Evolutionary conservation across 2,888 invertebrate genomes (phyloP), one percentile per base, ranked within the genome.

Genomic region (Lasioglossum villosulum): DNA sequence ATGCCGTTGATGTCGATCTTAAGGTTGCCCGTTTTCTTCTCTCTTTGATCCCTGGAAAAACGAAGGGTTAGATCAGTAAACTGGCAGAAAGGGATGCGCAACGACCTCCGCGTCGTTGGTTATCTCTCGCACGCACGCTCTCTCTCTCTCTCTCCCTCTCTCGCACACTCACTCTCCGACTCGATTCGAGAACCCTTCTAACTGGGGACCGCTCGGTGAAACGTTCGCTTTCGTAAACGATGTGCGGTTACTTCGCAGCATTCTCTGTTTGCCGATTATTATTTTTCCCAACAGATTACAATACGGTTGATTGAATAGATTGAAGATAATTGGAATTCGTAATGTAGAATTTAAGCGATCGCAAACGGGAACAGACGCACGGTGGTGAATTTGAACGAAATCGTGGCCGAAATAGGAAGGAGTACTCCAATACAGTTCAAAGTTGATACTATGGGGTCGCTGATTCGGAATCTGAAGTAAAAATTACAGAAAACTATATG

Each of bases 11-110:
- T 96, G 96, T 96, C 97, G 95, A 97, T 97, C 96, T 96, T 97
- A 97, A 97, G 97, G 97, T 96, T 97, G 97, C 97, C 97, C 97
- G 97, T 96, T 97, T 97, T 97, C 97, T 97, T 97, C 97, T 97
- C 97, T 97, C 97, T 97, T 97, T 97, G 97, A 96, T 97, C 97
- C 97, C 97, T 97, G 96, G 45, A 94, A 95, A 82, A 90, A 81
- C 85, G 90, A 93, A 81, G 56, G 75, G 42, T 34, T 30, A 74
- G 74, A 84, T 90, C 84, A 87, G 42, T 39, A 23, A 12, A 81
- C 27, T 16, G n/a, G 16, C 5, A 34, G 59, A 77, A 42, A 45
- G 19, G 14, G 71, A 27, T 27, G 39, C 6, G 27, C 71, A 16
- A 27, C 71, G 42, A 71, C 14, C 10, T 71, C 45, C 4, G 27